Percentiles rank a stretch among this genome's conserved stretches.
Evolutionary conservation across 2,888 invertebrate genomes (phyloP).

Genomic region (Choristoneura rosaceana): DNA sequence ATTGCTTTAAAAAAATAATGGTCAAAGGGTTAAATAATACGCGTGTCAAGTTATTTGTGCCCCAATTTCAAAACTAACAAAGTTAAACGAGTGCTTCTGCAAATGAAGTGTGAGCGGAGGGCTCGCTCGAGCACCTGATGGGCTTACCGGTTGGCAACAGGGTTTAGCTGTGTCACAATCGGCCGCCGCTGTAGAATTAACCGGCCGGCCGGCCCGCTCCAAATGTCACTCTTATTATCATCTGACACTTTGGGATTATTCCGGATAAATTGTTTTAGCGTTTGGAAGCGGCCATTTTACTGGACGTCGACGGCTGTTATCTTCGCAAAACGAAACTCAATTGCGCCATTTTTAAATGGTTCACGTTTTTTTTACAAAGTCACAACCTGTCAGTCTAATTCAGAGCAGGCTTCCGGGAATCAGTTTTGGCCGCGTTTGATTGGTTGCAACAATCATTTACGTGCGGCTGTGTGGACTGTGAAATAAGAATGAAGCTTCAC

Average conservation of each 20-base stretch:
- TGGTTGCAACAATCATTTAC: slow-evolving; percentile 82
- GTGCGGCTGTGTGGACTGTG: slow-evolving; percentile 76
- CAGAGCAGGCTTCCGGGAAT: slow-evolving; percentile 55
- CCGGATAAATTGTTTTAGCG: slow-evolving; percentile 84
- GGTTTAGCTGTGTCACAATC: slow-evolving; percentile 83
- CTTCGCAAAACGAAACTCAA: slow-evolving; percentile 71
- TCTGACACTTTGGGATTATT: slow-evolving; percentile 83
- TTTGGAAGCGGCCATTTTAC: slow-evolving; percentile 73
- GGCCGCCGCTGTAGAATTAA: slow-evolving; percentile 80
- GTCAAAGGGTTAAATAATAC: too few species aligned
- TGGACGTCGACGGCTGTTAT: slow-evolving; percentile 74
- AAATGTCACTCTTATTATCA: slow-evolving; percentile 85
- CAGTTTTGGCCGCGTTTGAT: slow-evolving; percentile 76
- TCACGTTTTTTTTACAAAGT: slow-evolving; percentile 55
- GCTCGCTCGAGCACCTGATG: slow-evolving; percentile 71
- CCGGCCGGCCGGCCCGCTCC: slow-evolving; percentile 72
- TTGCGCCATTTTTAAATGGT: slow-evolving; percentile 59
- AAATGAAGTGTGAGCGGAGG: slow-evolving; percentile 58
- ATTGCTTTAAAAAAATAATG: too few species aligned
- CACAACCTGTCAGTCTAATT: slow-evolving; percentile 63
- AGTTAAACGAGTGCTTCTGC: slow-evolving; percentile 50
- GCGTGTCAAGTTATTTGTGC: background rate
- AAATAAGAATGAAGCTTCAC: slow-evolving; percentile 77
- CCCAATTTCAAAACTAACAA: slow-evolving; percentile 37
- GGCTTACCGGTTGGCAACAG: slow-evolving; percentile 78